phyloP scores from a whole-genome alignment of 2,888 invertebrate species.

The Clostera curtula region DNA sequence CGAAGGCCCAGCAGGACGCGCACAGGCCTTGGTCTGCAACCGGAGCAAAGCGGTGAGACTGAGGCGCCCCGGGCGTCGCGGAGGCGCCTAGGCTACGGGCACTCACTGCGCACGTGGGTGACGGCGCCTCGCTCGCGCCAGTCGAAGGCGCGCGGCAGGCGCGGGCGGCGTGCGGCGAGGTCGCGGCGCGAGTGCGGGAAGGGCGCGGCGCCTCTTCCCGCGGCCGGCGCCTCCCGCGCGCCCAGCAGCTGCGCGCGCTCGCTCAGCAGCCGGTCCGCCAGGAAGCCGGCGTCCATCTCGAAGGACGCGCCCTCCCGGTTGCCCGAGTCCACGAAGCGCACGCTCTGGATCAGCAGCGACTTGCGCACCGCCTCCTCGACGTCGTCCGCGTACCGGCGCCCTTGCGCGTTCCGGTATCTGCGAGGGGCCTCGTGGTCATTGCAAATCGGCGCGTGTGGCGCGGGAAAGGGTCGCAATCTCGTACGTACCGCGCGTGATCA shows the following conservation, averaged over 20 bases:
- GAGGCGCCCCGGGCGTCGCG: background rate
- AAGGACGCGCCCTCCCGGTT: constrained; percentile 53
- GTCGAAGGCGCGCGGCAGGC: constrained; percentile 48
- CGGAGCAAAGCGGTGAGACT: background rate
- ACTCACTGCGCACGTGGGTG: constrained; percentile 49
- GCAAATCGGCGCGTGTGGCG: background rate
- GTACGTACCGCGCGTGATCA: constrained; percentile 24
- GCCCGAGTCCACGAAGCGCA: constrained; percentile 42
- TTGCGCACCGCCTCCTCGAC: constrained; percentile 52
- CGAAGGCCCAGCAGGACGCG: constrained; percentile 61
- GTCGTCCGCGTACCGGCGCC: constrained; percentile 39
- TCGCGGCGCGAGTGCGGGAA: constrained; percentile 39
- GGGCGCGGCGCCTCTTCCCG: constrained; percentile 15
- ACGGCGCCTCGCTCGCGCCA: constrained; percentile 55
- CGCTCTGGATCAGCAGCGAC: constrained; percentile 39
- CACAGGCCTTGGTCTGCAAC: constrained; percentile 47
- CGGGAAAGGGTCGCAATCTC: background rate
- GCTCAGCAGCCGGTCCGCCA: constrained; percentile 15
- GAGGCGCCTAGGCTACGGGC: background rate
- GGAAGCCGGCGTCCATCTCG: constrained; percentile 22
- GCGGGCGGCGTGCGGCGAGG: constrained; percentile 23
- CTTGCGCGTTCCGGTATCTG: constrained; percentile 38
- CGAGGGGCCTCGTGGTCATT: background rate
- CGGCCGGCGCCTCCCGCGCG: constrained; percentile 1
- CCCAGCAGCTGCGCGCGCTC: constrained; percentile 12